These are phyloP conservation scores for Characodon lateralis DNA, from an alignment of 2,797 vertebrate genomes.

Conservation along the genomic window DNA sequence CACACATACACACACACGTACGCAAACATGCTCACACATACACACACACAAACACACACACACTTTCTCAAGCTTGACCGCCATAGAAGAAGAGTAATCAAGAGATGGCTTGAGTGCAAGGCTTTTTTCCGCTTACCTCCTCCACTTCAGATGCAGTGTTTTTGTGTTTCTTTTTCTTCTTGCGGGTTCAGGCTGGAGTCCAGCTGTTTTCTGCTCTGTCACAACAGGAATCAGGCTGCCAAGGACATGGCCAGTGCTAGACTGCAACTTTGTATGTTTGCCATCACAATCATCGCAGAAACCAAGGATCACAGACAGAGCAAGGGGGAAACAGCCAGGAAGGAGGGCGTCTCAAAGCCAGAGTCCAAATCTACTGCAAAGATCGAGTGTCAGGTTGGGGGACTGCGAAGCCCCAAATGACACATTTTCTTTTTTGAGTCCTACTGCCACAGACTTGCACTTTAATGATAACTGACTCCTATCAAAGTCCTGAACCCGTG, in stretches of 20 bases:
- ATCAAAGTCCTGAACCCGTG: conserved; percentile 78
- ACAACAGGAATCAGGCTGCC: conserved; percentile 64
- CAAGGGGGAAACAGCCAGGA: conserved; percentile 49
- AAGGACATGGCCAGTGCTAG: conserved; percentile 54
- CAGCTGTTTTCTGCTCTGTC: conserved; percentile 66
- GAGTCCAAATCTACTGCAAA: conserved; percentile 78
- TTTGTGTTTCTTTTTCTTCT: conserved; percentile 56
- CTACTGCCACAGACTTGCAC: conserved; percentile 88
- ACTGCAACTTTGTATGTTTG: conserved; percentile 70
- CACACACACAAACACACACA: conserved; percentile 28
- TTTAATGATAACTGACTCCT: conserved; percentile 84
- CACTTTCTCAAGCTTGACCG: conserved; percentile 64
- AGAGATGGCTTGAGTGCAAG: conserved; percentile 56
- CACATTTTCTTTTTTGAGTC: conserved; percentile 77
- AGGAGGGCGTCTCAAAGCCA: conserved; percentile 49
- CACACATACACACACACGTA: conserved; percentile 12
- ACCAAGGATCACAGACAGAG: conserved; percentile 62
- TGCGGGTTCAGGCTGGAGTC: conserved; percentile 68
- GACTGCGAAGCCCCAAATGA: conserved; percentile 57
- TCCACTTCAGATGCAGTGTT: conserved; percentile 78
- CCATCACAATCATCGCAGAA: conserved; percentile 78
- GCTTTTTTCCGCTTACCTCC: conserved; percentile 79
- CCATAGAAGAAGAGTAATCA: conserved; percentile 63
- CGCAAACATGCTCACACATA: background rate
- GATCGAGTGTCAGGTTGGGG: conserved; percentile 65